These are phyloP conservation scores for Nothoprocta perdicaria DNA, from an alignment of 2,113 vertebrate species.

Conservation along the genomic window DNA sequence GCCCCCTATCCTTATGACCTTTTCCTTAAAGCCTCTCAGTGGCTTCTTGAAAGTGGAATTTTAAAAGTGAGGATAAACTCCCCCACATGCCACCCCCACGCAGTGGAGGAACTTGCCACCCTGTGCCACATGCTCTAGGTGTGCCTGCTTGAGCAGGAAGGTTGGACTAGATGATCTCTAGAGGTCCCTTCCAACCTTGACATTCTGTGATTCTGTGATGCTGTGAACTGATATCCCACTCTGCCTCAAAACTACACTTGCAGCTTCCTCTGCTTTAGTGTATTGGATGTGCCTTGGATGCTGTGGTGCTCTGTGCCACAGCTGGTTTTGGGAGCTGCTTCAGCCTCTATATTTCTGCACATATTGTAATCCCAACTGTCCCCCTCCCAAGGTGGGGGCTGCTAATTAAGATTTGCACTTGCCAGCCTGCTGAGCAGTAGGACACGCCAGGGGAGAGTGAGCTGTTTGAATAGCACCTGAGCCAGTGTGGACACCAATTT, in stretches of 20 bases:
- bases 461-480: background rate
- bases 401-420: background rate
- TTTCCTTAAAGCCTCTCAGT: background rate
- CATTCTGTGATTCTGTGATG: no score
- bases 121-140: no score
- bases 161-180: no score
- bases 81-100: rapidly evolving
- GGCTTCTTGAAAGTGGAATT: background rate
- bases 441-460: background rate
- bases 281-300: background rate
- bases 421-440: background rate
- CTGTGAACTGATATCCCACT: background rate
- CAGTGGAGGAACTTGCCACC: background rate
- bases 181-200: no score
- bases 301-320: rapidly evolving
- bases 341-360: background rate
- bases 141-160: no score
- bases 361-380: background rate
- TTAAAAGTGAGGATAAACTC: background rate
- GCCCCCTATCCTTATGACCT: rapidly evolving
- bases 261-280: background rate
- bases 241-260: background rate
- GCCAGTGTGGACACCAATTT: background rate
- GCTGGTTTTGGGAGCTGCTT: background rate
- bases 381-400: background rate